Base-by-base conservation (phyloP, 2,797 vertebrate species). In the Galaxias olidus region DNA sequence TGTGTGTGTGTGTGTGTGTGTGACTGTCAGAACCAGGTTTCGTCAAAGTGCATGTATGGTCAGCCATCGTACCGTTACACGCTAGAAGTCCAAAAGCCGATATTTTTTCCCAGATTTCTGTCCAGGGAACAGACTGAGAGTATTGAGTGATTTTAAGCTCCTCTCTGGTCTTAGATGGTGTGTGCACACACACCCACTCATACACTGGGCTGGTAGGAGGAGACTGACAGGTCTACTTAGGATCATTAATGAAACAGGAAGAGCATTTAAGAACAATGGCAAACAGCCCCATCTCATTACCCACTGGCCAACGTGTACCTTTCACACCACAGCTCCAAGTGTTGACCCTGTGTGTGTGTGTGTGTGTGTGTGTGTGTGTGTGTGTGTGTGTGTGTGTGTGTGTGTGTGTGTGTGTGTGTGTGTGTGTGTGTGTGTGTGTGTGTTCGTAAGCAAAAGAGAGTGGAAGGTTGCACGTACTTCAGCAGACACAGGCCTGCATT, bases 221-320 rank as follows among this genome's bases (percentile, higher is more conserved):
- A 59, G 20, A 53, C 11, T 19, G 41, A 1, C 9, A 53, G 59
- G 71, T 84, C 79, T 64, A 79, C 81, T 85, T 75, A 81, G 79
- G 84, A 75, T 87, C 84, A 87, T 87, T 87, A 87, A 81, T 73
- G 78, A 75, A 81, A 77, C 80, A 85, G 84, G 86, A 84, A 85
- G 85, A 87, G 80, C 78, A 81, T 61, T 75, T 74, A 80, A 85
- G 78, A 77, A 84, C 65, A 0, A 78, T 77, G 68, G 63, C 78
- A 88, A 88, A 90, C 84, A 86, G n/a, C 78, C 75, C 75, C 69
- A 84, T 76, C 85, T 86, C 86, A 88, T 90, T 87, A 87, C 76
- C 71, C 54, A 60, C 66, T 63, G 60, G 62, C 75, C 64, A 79
- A 80, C 52, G 82, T 89, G 84, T 88, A 84, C 80, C 74, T 88